These are phyloP conservation scores for Megaustenia siamemsis DNA, from an alignment of 2,888 invertebrate species.

Conservation along the genomic window DNA sequence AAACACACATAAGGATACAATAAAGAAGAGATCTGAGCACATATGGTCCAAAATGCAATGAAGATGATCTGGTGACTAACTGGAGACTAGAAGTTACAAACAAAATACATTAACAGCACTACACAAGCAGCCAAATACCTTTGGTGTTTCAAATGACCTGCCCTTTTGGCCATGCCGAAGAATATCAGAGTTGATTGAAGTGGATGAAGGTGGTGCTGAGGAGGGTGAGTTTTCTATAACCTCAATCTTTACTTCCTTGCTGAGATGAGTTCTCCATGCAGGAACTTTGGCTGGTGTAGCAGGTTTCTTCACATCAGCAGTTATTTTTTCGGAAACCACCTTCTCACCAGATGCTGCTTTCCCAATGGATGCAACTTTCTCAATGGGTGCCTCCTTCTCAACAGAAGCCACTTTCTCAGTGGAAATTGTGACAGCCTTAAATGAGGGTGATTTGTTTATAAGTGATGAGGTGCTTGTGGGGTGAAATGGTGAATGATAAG, in stretches of 20 bases:
- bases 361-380: conserved; percentile 22
- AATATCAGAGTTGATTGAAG: conserved; percentile 38
- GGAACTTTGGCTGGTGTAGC: conserved; percentile 43
- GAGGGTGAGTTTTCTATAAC: conserved; percentile 68
- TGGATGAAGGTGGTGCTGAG: conserved; percentile 32
- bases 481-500: conserved; percentile 2
- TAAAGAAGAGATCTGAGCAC: too few relatives aligned
- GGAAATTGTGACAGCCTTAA: conserved; percentile 36
- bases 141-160: not conserved
- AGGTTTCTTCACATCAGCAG: conserved; percentile 43
- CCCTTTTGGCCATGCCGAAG: conserved; percentile 19
- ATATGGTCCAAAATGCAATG: too few relatives aligned
- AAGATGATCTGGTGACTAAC: too few relatives aligned
- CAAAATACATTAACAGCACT: not conserved
- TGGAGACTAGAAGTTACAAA: too few relatives aligned
- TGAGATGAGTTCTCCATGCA: conserved; percentile 67
- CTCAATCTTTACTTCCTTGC: conserved; percentile 70
- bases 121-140: conserved; percentile 36
- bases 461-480: conserved; percentile 23
- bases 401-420: conserved; percentile 20
- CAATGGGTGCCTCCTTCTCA: conserved; percentile 32
- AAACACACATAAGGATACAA: too few relatives aligned
- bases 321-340: conserved; percentile 22
- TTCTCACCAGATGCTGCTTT: conserved; percentile 36
- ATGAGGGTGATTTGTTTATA: conserved; percentile 47